Conservation (phyloP, 2,888 invertebrate species). For the Drosophila testacea region DNA sequence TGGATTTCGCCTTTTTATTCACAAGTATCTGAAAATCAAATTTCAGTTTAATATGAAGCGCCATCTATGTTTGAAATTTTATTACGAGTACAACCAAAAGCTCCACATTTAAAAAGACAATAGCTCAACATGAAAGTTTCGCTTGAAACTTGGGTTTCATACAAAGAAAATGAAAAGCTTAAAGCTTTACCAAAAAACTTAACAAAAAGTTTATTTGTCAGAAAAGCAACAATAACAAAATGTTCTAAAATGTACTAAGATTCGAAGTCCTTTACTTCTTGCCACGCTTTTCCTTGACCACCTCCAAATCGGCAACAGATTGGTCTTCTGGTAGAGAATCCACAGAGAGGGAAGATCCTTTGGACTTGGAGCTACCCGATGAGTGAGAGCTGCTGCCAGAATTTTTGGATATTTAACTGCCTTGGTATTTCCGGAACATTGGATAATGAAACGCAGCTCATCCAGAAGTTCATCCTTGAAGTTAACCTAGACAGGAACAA, state of each 20-base stretch:
- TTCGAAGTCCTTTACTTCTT: constrained; percentile 48
- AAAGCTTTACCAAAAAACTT: constrained; percentile 17
- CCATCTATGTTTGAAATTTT: constrained; percentile 16
- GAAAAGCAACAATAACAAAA: constrained; percentile 3
- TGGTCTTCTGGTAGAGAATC: constrained; percentile 76
- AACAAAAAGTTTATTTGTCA: constrained; percentile 22
- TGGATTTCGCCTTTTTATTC: neutral
- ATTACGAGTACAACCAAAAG: neutral
- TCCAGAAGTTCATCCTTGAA: constrained; percentile 89
- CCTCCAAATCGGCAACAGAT: constrained; percentile 47
- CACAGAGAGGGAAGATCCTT: constrained; percentile 69
- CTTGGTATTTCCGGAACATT: constrained; percentile 90
- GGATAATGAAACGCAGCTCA: constrained; percentile 90
- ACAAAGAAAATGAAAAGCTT: neutral
- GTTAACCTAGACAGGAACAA: constrained; percentile 86
- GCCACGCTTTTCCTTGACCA: constrained; percentile 40
- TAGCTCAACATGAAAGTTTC: neutral
- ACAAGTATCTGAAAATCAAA: neutral
- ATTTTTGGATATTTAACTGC: constrained; percentile 87
- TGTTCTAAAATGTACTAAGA: constrained; percentile 10
- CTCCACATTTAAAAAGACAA: neutral
- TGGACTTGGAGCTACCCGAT: constrained; percentile 65
- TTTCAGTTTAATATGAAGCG: neutral
- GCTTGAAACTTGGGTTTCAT: neutral
- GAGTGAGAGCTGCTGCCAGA: constrained; percentile 65